Base-by-base conservation (phyloP, 2,113 vertebrate genomes). In the Aegithalos caudatus region DNA sequence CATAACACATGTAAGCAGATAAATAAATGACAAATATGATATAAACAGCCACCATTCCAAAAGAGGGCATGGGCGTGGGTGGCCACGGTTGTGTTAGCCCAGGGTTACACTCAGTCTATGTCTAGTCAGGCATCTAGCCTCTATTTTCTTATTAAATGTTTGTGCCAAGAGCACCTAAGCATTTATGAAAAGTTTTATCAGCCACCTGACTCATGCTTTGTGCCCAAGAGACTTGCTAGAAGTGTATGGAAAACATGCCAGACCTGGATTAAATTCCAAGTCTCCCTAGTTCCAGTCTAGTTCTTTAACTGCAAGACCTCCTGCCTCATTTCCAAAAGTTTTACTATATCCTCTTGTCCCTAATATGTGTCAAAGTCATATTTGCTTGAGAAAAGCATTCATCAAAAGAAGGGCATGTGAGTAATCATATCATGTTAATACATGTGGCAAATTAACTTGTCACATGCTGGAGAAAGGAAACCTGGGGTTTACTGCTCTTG, bases 401-500 rank as follows among this genome's bases (percentile, higher is more conserved):
- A 66, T 81, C 61, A 92, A 62, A 90, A 70, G 57, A 82, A 84
- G 42, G 51, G 25, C 12, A 17, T 8, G 29, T 69, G 50, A 85
- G 48, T 92, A 80, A 54, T 78, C 84, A 8, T 54, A 58, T 91
- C 69, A 57, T 67, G 42, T 54, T 89, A 60, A 73, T 87, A 88
- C 79, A 69, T 47, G 66, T 44, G 61, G 61, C 81, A 95, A 94
- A 95, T 94, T 92, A 92, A 91, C 38, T 89, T 90, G 77, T 94
- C 4, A 4, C 48, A 23, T 56, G 28, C 25, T 84, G 50, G 20
- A 37, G 62, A 70, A 84, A 87, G 70, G 50, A 88, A 78, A 72
- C 28, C n/a, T 67, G 33, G n/a, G 13, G 1, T 79, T 92, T 91
- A 86, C 65, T 78, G 54, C 53, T 81, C n/a, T 57, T 61, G 53